Evolutionary conservation across 2,113 vertebrate genomes (phyloP).

Genomic region (Euleptes europaea): DNA sequence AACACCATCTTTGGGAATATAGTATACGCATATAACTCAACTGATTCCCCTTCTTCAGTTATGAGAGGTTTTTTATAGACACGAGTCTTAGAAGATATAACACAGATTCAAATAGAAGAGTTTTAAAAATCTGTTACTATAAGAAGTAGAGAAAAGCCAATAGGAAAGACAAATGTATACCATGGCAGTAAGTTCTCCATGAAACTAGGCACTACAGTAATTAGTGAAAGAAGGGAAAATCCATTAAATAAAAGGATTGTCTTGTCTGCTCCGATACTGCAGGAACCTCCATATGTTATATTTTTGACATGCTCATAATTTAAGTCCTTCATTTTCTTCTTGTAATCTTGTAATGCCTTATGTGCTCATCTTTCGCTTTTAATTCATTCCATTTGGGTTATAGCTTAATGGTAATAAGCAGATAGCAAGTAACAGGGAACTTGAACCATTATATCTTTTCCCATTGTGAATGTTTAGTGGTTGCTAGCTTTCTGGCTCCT

Average conservation of each 20-base stretch:
- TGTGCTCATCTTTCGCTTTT: constrained; percentile 44
- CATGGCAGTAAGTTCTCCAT: constrained; percentile 16
- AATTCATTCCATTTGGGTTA: constrained; percentile 45
- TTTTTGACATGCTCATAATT: constrained; percentile 42
- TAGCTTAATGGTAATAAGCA: constrained; percentile 48
- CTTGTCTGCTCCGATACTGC: constrained; percentile 15
- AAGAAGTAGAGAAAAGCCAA: constrained; percentile 1
- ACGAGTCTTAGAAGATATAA: background rate
- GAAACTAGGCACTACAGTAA: constrained; percentile 29
- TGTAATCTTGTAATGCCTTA: constrained; percentile 42
- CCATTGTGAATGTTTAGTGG: constrained; percentile 22
- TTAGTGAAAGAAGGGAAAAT: constrained; percentile 30
- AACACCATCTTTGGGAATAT: background rate
- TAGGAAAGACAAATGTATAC: constrained; percentile 7
- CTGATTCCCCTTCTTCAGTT: background rate
- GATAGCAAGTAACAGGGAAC: constrained; percentile 42
- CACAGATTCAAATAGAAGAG: constrained; percentile 3
- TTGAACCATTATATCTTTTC: constrained; percentile 19
- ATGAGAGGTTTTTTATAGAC: background rate
- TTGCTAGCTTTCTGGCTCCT: constrained; percentile 12
- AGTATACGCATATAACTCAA: background rate
- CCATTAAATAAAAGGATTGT: constrained; percentile 32
- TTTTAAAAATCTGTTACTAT: background rate
- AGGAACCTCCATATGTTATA: constrained; percentile 20
- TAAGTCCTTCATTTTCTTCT: constrained; percentile 39